These are phyloP conservation scores for Taxidea taxus DNA, from an alignment of 2,113 vertebrate genomes.

Conservation along the genomic window DNA sequence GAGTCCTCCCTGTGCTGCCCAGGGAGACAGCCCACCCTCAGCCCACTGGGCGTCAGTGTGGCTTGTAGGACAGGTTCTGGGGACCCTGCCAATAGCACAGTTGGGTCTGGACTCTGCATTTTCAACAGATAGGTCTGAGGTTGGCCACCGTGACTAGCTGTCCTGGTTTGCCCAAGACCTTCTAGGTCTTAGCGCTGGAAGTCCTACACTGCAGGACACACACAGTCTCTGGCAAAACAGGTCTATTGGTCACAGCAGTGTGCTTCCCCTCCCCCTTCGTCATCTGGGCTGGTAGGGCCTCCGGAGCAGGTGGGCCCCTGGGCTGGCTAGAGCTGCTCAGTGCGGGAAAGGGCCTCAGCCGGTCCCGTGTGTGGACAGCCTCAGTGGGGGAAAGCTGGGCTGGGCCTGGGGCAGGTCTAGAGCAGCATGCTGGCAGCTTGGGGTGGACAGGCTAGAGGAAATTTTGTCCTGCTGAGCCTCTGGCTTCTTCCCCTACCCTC, in stretches of 20 bases:
- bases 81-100: background rate
- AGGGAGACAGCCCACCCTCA: background rate
- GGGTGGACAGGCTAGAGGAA: background rate
- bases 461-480: background rate
- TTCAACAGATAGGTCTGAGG: background rate
- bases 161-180: background rate
- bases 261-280: fast-evolving
- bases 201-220: fast-evolving
- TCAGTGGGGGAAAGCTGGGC: background rate
- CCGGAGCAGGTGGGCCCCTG: background rate
- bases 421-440: fast-evolving
- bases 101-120: background rate
- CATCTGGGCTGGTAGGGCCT: background rate
- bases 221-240: background rate
- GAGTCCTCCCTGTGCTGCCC: fast-evolving
- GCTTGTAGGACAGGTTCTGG: background rate
- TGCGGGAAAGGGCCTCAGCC: background rate
- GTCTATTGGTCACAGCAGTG: fast-evolving
- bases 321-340: background rate
- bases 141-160: background rate
- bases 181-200: background rate
- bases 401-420: too few species aligned
- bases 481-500: background rate
- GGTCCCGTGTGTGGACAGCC: fast-evolving
- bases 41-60: background rate